Percentiles rank a stretch among this genome's conserved stretches.
phyloP scores from a whole-genome alignment of 2,888 invertebrate genomes.

The Volucella inanis region DNA sequence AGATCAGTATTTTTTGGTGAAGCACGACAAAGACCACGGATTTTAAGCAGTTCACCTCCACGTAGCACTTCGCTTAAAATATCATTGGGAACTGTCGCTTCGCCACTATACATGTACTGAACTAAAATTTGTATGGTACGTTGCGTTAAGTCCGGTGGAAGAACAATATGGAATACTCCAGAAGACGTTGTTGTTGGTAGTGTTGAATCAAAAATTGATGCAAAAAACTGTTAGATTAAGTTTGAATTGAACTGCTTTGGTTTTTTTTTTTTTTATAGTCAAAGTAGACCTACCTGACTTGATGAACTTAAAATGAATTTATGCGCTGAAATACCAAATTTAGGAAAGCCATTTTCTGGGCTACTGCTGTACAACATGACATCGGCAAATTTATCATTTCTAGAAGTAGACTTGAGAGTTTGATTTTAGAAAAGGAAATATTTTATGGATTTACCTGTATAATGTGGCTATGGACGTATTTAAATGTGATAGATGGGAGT shows the following conservation, averaged over 20 bases:
- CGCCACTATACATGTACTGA: constrained; percentile 93
- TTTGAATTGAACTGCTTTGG: no score
- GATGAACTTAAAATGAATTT: constrained; percentile 93
- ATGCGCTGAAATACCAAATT: constrained; percentile 92
- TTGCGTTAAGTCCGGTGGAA: constrained; percentile 91
- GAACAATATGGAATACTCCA: constrained; percentile 87
- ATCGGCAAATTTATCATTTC: constrained; percentile 92
- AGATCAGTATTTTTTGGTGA: constrained; percentile 68
- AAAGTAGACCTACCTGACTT: constrained; percentile 84
- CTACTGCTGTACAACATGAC: constrained; percentile 89
- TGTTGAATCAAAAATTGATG: constrained; percentile 82
- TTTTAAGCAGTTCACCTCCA: constrained; percentile 92
- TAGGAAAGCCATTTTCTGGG: constrained; percentile 84
- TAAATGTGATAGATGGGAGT: constrained; percentile 91
- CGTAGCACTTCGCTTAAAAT: constrained; percentile 91
- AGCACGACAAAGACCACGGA: constrained; percentile 90
- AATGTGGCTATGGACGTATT: constrained; percentile 91
- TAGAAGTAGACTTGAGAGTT: constrained; percentile 78
- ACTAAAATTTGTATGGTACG: constrained; percentile 91
- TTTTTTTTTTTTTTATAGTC: neutral
- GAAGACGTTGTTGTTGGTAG: constrained; percentile 82
- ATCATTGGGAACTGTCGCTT: constrained; percentile 92
- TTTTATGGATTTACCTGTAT: constrained; percentile 81
- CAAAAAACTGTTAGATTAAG: constrained; percentile 79
- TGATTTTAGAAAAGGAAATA: neutral